Percentiles rank a stretch among this genome's conserved stretches.
These are phyloP conservation scores for Contarinia nasturtii DNA, from an alignment of 1,140 invertebrate genomes.

Conservation along the genomic window DNA sequence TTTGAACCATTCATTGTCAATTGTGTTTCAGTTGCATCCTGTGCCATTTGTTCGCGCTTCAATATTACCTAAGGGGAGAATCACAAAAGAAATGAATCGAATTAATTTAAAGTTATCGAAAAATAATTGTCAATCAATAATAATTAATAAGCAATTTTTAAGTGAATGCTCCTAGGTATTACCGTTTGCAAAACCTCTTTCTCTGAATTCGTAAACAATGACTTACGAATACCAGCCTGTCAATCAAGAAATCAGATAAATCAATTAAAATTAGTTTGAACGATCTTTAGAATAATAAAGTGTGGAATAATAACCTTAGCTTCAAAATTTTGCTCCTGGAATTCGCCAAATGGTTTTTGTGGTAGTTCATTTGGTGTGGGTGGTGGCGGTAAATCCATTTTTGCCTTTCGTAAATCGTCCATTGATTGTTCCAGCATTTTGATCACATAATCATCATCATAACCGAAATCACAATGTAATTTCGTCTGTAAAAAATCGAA, in stretches of 20 bases:
- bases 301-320: slow-evolving; percentile 14
- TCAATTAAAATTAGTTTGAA: not conserved
- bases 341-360: slow-evolving; percentile 56
- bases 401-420: slow-evolving; percentile 60
- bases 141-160: too few species aligned
- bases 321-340: slow-evolving; percentile 47
- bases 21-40: too few species aligned
- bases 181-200: slow-evolving; percentile 30
- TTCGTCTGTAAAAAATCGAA: slow-evolving; percentile 42
- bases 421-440: slow-evolving; percentile 56
- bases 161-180: slow-evolving; percentile 27
- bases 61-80: too few species aligned
- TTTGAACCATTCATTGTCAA: too few species aligned
- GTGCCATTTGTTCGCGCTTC: too few species aligned
- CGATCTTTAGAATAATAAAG: not conserved
- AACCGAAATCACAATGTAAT: slow-evolving; percentile 77
- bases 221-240: slow-evolving; percentile 37
- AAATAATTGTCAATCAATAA: too few species aligned
- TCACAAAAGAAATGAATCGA: too few species aligned
- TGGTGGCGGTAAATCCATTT: slow-evolving; percentile 59
- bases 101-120: too few species aligned
- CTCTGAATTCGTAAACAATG: slow-evolving; percentile 46
- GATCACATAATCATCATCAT: slow-evolving; percentile 73
- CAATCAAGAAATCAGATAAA: not conserved
- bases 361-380: slow-evolving; percentile 54